A percentile compares a stretch with the other conserved stretches of the same genome.
Conservation (phyloP, 2,888 invertebrate genomes). For the Rhagonycha fulva region DNA sequence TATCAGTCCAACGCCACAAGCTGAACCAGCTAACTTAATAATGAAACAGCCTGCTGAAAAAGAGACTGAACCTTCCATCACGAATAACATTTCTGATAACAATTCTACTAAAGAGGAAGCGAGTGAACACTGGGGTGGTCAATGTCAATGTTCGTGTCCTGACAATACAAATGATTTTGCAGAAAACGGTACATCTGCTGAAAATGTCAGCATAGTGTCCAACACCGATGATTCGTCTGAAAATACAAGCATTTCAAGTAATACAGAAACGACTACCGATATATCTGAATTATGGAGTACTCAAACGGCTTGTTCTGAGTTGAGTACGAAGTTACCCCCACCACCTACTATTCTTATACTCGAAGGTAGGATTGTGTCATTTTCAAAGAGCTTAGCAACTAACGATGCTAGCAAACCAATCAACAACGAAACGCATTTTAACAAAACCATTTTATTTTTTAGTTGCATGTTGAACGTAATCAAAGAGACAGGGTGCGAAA, state of each 20-base stretch:
- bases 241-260: background rate
- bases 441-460: background rate
- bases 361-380: slow-evolving; percentile 68
- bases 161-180: slow-evolving; percentile 53
- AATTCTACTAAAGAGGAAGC: slow-evolving; percentile 27
- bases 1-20: slow-evolving; percentile 45
- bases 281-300: slow-evolving; percentile 28
- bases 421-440: background rate
- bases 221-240: background rate
- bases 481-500: background rate
- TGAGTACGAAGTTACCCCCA: slow-evolving; percentile 61
- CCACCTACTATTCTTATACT: slow-evolving; percentile 79
- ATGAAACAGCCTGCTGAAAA: slow-evolving; percentile 44
- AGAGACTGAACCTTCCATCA: slow-evolving; percentile 13
- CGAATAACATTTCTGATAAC: slow-evolving; percentile 10
- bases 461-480: background rate
- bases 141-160: slow-evolving; percentile 77
- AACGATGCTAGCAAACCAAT: slow-evolving; percentile 16
- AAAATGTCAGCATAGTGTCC: background rate
- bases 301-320: slow-evolving; percentile 48
- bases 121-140: slow-evolving; percentile 61
- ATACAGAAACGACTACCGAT: slow-evolving; percentile 24
- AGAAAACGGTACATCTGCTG: slow-evolving; percentile 34
- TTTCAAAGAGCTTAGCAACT: slow-evolving; percentile 37
- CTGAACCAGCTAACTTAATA: slow-evolving; percentile 34